Conservation (phyloP, 2,797 vertebrate genomes). For the Sebastes reedi region DNA sequence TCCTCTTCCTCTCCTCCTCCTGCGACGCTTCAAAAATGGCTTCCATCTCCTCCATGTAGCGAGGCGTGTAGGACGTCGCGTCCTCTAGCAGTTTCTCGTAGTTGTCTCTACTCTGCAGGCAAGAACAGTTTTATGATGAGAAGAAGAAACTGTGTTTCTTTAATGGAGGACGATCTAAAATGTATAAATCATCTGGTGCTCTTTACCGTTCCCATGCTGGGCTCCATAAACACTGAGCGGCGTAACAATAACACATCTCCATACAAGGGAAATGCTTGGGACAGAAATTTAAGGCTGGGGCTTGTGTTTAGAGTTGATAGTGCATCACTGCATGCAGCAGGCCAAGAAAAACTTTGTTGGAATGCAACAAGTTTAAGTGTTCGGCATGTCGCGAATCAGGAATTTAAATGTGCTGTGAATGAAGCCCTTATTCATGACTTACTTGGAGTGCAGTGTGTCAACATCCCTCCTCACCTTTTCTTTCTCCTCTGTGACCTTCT, state of each 20-base stretch:
- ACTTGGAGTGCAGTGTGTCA: neutral
- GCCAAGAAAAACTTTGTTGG: neutral
- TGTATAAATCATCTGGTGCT: constrained; percentile 46
- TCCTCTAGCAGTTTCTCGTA: constrained; percentile 87
- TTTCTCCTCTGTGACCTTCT: constrained; percentile 78
- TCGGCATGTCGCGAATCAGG: constrained; percentile 6
- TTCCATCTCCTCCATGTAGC: constrained; percentile 93
- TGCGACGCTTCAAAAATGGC: constrained; percentile 88
- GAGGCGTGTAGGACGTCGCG: constrained; percentile 84
- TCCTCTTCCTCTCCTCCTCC: constrained; percentile 87
- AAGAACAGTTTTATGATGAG: constrained; percentile 19
- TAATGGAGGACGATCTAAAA: constrained; percentile 2
- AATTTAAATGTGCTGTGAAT: constrained; percentile 4
- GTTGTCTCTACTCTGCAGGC: constrained; percentile 71
- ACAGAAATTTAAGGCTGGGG: constrained; percentile 22
- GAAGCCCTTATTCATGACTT: neutral
- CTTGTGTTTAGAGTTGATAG: constrained; percentile 42
- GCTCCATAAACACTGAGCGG: constrained; percentile 61
- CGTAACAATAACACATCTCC: constrained; percentile 65
- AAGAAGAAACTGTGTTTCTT: constrained; percentile 25
- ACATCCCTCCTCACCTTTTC: constrained; percentile 76
- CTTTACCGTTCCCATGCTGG: constrained; percentile 39
- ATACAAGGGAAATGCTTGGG: constrained; percentile 63
- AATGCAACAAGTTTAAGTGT: constrained; percentile 22
- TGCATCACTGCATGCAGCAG: constrained; percentile 29